Base-by-base conservation (phyloP, 30 jellyfish, hydroid and myxozoan species). In the Hydra vulgaris region DNA sequence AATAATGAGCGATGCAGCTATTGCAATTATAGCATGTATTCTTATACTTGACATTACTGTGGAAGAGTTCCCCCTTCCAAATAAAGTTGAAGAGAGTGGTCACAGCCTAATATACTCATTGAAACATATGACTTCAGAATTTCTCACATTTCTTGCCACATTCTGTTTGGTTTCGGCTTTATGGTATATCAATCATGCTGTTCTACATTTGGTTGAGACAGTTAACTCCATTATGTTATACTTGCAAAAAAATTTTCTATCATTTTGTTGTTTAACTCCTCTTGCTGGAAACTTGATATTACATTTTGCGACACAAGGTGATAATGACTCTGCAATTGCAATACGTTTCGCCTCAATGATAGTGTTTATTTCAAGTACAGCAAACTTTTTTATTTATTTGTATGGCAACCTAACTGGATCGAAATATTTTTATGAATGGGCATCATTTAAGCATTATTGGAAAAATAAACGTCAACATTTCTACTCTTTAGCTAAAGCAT, bases 1-100 rank as follows among this genome's bases (percentile, higher is more conserved):
- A 80, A 80, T 79, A 22, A 80, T 80, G 87, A 66, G 81, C 16
- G 87, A 80, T 19, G 87, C 87, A 21, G 87, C 87, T n/a, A 66
- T 80, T n/a, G 87, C 87, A 1, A 80, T 80, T 52, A 66, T 80
- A 15, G 87, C 87, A 21, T 80, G 87, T 26, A 23, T 80, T 80
- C 19, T 80, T 15, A 80, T 80, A 1, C 81, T 80, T 17, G 87
- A 80, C 0, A 80, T 80, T 12, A 80, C 87, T 1, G 87, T 56
- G 25, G 70, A 70, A 17, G n/a, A n/a, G n/a, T n/a, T n/a, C n/a
- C n/a, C n/a, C n/a, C 26, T 80, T 54, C 87, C 87, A 8, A 25
- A 26, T 22, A 22, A 17, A 80, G 27, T 25, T 1, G 0, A 17
- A 21, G 84, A 54, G 19, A n/a, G n/a, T n/a, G 17, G 67, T 17